phyloP scores from a whole-genome alignment of 2,888 invertebrate species.

The Galerucella pusilla region DNA sequence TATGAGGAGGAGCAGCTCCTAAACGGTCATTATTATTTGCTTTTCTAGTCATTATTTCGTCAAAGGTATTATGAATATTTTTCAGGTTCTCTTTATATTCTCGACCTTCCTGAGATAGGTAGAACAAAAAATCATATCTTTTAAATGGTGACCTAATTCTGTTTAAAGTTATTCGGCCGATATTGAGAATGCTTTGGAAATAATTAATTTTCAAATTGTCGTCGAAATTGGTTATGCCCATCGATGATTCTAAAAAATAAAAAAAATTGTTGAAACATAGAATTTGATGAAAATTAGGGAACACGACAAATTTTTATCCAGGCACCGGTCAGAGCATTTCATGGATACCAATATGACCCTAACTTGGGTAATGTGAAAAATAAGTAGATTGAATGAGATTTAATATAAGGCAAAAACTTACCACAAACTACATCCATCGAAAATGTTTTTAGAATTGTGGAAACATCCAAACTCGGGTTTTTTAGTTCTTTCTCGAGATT shows the following conservation, averaged over 20 bases:
- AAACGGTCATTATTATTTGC: neutral
- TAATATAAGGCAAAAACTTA: constrained; percentile 52
- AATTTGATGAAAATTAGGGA: no score
- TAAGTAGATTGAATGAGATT: neutral
- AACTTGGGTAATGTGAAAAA: neutral
- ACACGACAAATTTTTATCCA: no score
- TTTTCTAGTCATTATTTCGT: constrained; percentile 27
- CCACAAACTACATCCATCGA: constrained; percentile 73
- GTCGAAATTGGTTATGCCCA: constrained; percentile 83
- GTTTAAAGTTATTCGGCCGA: constrained; percentile 52
- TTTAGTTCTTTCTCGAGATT: constrained; percentile 65
- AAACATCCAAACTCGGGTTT: constrained; percentile 69
- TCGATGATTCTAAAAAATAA: constrained; percentile 77
- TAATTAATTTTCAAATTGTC: constrained; percentile 75
- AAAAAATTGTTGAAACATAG: neutral
- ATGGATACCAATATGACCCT: neutral
- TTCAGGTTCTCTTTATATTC: constrained; percentile 63
- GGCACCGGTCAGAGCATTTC: neutral
- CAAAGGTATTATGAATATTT: constrained; percentile 20
- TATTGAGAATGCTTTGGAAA: constrained; percentile 74
- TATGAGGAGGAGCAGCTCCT: neutral
- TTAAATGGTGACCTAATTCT: constrained; percentile 64
- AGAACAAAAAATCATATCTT: constrained; percentile 65
- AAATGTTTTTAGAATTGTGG: constrained; percentile 71
- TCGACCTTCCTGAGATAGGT: constrained; percentile 70